phyloP scores from a whole-genome alignment of 1,140 invertebrate genomes.

The Rhyzopertha dominica region DNA sequence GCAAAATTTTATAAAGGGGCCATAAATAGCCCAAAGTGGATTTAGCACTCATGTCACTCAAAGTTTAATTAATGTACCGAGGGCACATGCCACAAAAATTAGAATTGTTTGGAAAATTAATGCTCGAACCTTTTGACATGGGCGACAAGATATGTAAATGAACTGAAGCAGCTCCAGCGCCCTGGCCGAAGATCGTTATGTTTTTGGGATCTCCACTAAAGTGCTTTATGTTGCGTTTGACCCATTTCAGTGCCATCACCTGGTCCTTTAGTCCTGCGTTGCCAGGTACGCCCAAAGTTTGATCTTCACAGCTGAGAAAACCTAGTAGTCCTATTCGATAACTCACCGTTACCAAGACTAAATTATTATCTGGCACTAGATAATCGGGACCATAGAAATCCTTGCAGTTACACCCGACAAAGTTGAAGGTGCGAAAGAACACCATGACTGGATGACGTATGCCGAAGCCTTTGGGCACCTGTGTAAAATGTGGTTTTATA shows the following conservation, averaged over 20 bases:
- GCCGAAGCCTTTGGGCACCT: too few species aligned
- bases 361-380: too few species aligned
- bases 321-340: too few species aligned
- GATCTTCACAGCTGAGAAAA: conserved; percentile 41
- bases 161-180: conserved; percentile 46
- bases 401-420: too few species aligned
- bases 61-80: not conserved
- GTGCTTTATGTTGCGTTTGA: conserved; percentile 50
- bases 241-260: conserved; percentile 53
- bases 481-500: too few species aligned
- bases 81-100: not conserved
- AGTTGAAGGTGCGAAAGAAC: too few species aligned
- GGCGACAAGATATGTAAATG: conserved; percentile 29
- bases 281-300: conserved; percentile 47
- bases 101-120: too few species aligned
- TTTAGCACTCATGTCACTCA: not conserved
- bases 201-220: conserved; percentile 50
- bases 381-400: too few species aligned
- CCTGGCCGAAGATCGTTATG: conserved; percentile 49
- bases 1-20: not conserved
- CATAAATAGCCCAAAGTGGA: not conserved
- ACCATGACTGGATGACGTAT: too few species aligned
- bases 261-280: conserved; percentile 63
- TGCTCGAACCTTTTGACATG: conserved; percentile 27
- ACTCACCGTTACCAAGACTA: too few species aligned